Evolutionary conservation across 2,888 invertebrate species (phyloP), one percentile per base, ranked within the genome.

Genomic region (Drosophila mettleri): DNA sequence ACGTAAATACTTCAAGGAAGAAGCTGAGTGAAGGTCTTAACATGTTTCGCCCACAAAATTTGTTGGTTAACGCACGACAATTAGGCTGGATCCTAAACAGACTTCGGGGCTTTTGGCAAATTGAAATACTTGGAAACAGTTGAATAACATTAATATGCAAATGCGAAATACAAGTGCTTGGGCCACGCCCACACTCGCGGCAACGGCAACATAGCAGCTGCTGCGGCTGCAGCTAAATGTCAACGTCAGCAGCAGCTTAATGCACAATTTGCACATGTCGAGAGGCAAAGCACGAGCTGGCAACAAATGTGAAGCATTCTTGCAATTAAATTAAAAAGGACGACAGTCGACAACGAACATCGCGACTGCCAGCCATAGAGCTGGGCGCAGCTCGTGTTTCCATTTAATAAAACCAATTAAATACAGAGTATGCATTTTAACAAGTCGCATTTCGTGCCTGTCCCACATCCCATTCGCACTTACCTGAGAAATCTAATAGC

Each of bases 281-380:
- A 22, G 16, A 27, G 57, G 41, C 51, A 38, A 48, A 49, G 45
- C 61, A 24, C 45, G 53, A 48, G 36, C 24, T 24, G 60, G 29
- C 54, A 18, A 9, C 54, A 48, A 54, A 54, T 52, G 34, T 57
- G 34, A 31, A 62, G 10, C 39, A 43, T 60, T 63, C 71, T 53
- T 48, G 38, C 76, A 49, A 80, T 78, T 80, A 76, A 80, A 71
- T 80, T 71, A 83, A 77, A 77, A 55, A 71, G 43, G 48, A 60
- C 68, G 39, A 14, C 43, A 16, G 14, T 16, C 34, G 31, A 9
- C 22, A 43, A 18, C 14, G 1, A 24, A 4, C 27, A 27, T 31
- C 14, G 53, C 60, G 29, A 4, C 31, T 31, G 12, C 31, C 33
- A 33, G 33, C 14, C 22, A 1, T 14, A 9, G 38, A 29, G 29